These are phyloP conservation scores for Pseudochirops cupreus DNA, from an alignment of 2,797 vertebrate species.

Conservation along the genomic window DNA sequence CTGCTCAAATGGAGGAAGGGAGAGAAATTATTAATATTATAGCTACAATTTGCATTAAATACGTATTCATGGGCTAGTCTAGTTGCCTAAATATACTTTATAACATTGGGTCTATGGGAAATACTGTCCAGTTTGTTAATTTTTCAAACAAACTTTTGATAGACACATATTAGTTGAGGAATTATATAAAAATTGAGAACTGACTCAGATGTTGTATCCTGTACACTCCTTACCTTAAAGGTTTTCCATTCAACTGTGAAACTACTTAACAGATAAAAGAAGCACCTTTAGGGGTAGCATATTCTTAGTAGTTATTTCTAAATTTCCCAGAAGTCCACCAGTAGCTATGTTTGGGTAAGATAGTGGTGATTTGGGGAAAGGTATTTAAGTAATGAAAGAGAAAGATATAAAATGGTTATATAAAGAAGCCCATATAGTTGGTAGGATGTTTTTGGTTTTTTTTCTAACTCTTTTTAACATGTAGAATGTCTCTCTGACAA, in stretches of 20 bases:
- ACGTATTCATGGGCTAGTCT: fast-evolving
- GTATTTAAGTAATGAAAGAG: background rate
- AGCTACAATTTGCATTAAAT: constrained; percentile 4
- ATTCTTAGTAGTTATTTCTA: background rate
- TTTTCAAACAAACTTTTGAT: background rate
- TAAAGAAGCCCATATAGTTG: background rate
- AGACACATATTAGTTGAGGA: background rate
- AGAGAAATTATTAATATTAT: background rate
- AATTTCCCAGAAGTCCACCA: background rate
- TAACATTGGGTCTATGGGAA: background rate
- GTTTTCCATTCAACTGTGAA: background rate
- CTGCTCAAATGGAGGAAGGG: too few relatives aligned
- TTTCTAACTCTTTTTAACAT: background rate
- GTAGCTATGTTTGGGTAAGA: background rate
- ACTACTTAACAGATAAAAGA: background rate
- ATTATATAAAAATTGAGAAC: too few relatives aligned
- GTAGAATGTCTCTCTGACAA: background rate
- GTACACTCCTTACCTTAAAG: background rate
- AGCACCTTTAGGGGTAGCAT: background rate
- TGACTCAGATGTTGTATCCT: background rate
- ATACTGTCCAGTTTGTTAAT: background rate
- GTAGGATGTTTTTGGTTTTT: too few relatives aligned
- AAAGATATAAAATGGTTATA: background rate
- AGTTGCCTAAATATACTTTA: background rate
- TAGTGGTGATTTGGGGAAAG: background rate